Base-by-base conservation (phyloP, 2,888 invertebrate species). In the Sisyra terminalis region DNA sequence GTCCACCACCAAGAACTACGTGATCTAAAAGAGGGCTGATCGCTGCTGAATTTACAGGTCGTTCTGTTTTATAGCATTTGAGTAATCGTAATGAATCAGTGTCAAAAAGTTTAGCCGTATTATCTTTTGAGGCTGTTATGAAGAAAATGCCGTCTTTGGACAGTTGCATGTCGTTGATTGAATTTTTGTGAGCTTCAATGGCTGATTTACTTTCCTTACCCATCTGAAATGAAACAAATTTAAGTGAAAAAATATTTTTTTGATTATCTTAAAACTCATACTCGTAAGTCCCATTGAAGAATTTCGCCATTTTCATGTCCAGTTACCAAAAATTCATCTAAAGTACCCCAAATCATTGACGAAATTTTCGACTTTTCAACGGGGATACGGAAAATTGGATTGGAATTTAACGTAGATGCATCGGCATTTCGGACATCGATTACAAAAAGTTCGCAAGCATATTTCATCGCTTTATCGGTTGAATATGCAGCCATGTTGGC, bases 31-130 rank as follows among this genome's bases (percentile, higher is more conserved):
- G 84, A 0, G 98, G 97, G 48, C 96, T 94, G 47, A 99, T 83
- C 2, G 96, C 85, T 1, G 97, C 98, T 1, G 97, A 97, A 63
- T 99, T 99, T 0, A 98, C 90, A 0, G 96, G 97, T 49, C 97
- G 72, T 57, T 97, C 97, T 1, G 97, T 97, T 66, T 92, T 93
- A 67, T 93, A 99, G 5, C 87, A 87, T 61, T 98, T 99, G 48
- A 96, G 64, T 34, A 81, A 73, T 60, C 87, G 76, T 45, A 99
- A 65, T 10, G 85, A 80, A 48, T 82, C 82, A 1, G 86, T 78
- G 60, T 97, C 96, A 59, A 92, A 96, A 8, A 97, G 66, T 63
- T 93, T 94, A 0, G 98, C 89, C 0, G 96, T 90, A 53, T 85
- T 80, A 63, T 99, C 98, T 57, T 92, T 94, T 0, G 93, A 94